Evolutionary conservation across 2,113 vertebrate genomes (phyloP).

Genomic region (Anhinga rufa): DNA sequence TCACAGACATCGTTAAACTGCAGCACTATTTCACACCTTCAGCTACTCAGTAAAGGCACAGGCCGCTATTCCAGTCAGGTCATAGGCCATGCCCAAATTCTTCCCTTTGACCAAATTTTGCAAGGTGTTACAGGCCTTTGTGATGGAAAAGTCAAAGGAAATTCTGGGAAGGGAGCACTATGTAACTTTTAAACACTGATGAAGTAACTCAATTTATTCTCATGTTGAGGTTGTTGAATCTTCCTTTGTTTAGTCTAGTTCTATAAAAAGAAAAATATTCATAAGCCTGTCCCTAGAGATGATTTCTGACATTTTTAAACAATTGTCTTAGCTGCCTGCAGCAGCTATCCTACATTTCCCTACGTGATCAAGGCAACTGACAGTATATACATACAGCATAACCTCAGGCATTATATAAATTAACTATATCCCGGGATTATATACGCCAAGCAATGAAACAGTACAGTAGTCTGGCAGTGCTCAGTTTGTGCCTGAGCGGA

Average conservation of each 20-base stretch:
- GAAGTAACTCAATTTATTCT: constrained; percentile 58
- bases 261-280: constrained; percentile 64
- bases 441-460: not conserved
- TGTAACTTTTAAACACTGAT: constrained; percentile 18
- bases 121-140: not conserved
- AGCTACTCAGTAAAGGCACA: not conserved
- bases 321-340: not conserved
- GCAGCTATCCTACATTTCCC: not conserved
- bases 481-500: not conserved
- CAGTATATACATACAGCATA: not conserved
- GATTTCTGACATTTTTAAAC: constrained; percentile 33
- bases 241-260: constrained; percentile 68
- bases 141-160: not conserved
- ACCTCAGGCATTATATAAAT: not conserved
- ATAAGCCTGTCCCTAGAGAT: constrained; percentile 21
- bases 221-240: constrained; percentile 52
- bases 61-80: not conserved
- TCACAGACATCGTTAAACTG: not conserved
- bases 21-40: not conserved
- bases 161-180: constrained; percentile 19
- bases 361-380: not conserved
- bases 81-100: not conserved
- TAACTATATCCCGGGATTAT: not conserved
- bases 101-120: not conserved
- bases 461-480: not conserved